phyloP scores from a whole-genome alignment of 2,888 invertebrate species.

The Helleia helle region DNA sequence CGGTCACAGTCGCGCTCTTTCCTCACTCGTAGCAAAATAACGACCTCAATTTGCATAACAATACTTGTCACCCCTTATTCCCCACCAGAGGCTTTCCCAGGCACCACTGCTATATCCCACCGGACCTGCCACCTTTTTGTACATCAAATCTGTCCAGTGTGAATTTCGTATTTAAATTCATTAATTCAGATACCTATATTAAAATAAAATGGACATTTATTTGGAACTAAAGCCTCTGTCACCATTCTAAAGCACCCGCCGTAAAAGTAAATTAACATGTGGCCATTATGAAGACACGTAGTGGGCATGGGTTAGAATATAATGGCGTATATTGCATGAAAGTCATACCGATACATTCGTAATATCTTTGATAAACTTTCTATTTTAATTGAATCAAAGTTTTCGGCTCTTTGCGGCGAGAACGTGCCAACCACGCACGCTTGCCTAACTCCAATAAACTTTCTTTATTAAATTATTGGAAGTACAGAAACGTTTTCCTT shows the following conservation, averaged over 20 bases:
- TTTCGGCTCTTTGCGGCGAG: constrained; percentile 71
- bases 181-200: constrained; percentile 23
- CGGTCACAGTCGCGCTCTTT: constrained; percentile 65
- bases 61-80: constrained; percentile 71
- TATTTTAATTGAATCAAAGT: constrained; percentile 73
- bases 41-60: constrained; percentile 74
- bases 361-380: constrained; percentile 65
- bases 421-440: constrained; percentile 69
- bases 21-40: constrained; percentile 72
- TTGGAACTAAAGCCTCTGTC: background rate
- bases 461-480: constrained; percentile 74
- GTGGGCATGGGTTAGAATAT: background rate
- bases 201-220: constrained; percentile 21
- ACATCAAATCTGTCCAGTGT: constrained; percentile 42
- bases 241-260: background rate
- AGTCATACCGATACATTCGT: constrained; percentile 31
- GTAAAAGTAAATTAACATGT: no score
- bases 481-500: constrained; percentile 69
- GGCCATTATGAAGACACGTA: background rate
- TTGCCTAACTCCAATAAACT: constrained; percentile 54
- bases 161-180: constrained; percentile 30
- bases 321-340: constrained; percentile 21
- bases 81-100: constrained; percentile 65
- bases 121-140: constrained; percentile 56
- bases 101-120: constrained; percentile 52